These are phyloP conservation scores for Poecilus cupreus DNA, from an alignment of 2,888 invertebrate species.

Conservation along the genomic window DNA sequence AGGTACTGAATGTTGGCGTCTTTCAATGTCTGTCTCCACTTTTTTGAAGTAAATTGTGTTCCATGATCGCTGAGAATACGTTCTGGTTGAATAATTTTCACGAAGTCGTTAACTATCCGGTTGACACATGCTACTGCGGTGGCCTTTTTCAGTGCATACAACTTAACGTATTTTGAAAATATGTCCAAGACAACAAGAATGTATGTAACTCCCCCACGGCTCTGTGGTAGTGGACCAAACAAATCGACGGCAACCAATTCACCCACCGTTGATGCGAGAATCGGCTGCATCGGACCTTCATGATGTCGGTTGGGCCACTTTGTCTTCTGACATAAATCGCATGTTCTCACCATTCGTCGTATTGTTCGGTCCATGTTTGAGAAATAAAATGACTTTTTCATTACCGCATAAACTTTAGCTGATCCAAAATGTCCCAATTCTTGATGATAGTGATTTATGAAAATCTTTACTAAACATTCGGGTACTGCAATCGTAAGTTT, in stretches of 20 bases:
- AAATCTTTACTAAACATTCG: neutral
- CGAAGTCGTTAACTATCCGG: constrained; percentile 23
- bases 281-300: constrained; percentile 14
- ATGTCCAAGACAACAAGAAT: constrained; percentile 58
- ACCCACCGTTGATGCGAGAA: neutral
- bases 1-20: neutral
- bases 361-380: constrained; percentile 7
- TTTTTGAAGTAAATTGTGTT: constrained; percentile 47
- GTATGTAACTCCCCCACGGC: constrained; percentile 34
- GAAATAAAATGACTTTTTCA: constrained; percentile 26
- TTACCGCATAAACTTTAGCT: constrained; percentile 44
- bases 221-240: no score
- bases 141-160: constrained; percentile 58
- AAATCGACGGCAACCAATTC: constrained; percentile 58
- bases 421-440: constrained; percentile 42
- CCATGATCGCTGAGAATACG: constrained; percentile 55
- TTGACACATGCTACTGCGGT: constrained; percentile 34
- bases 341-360: neutral
- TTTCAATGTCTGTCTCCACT: constrained; percentile 23
- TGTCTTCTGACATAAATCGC: constrained; percentile 36
- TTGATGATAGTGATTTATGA: constrained; percentile 23
- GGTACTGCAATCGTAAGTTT: constrained; percentile 2
- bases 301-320: neutral
- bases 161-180: constrained; percentile 59
- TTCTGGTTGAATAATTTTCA: neutral